Conservation (phyloP, 2,888 invertebrate species). For the Acrobeloides nanus region DNA sequence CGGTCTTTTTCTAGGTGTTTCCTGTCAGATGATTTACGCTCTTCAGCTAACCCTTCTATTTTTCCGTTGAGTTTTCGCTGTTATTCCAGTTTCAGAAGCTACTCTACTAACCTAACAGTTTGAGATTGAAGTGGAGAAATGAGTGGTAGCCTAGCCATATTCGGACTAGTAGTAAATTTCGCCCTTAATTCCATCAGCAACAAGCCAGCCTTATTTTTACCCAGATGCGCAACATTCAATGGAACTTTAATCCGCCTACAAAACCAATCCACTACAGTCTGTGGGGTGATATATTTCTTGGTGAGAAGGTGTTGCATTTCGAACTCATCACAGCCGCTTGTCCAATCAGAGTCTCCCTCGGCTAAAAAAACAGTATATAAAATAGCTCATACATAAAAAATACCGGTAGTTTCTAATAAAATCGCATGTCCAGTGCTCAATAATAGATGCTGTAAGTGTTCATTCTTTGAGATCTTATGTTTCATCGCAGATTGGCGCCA, state of each 20-base stretch:
- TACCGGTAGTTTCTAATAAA: constrained; percentile 35
- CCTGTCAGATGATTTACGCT: too few species aligned
- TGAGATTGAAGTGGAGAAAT: constrained; percentile 23
- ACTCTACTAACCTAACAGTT: background rate
- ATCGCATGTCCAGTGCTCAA: constrained; percentile 48
- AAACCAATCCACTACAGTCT: constrained; percentile 44
- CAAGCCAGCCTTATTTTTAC: constrained; percentile 46
- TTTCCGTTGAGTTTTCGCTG: too few species aligned
- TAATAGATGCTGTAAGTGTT: constrained; percentile 45
- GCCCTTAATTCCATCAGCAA: constrained; percentile 48
- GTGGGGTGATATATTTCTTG: constrained; percentile 39
- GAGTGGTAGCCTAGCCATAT: constrained; percentile 34
- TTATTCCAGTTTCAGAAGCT: too few species aligned
- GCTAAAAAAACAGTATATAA: constrained; percentile 4
- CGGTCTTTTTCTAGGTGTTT: too few species aligned
- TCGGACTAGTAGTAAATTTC: constrained; percentile 27
- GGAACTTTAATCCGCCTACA: constrained; percentile 27
- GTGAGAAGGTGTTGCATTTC: constrained; percentile 48
- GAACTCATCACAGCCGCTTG: constrained; percentile 38
- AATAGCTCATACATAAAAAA: background rate
- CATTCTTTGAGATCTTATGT: constrained; percentile 44
- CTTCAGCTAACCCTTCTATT: too few species aligned
- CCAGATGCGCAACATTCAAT: constrained; percentile 27
- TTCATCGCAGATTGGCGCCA: constrained; percentile 53
- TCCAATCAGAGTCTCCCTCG: constrained; percentile 42